These are phyloP conservation scores for Teleiodes luculella DNA, from an alignment of 2,888 invertebrate genomes.

Conservation along the genomic window DNA sequence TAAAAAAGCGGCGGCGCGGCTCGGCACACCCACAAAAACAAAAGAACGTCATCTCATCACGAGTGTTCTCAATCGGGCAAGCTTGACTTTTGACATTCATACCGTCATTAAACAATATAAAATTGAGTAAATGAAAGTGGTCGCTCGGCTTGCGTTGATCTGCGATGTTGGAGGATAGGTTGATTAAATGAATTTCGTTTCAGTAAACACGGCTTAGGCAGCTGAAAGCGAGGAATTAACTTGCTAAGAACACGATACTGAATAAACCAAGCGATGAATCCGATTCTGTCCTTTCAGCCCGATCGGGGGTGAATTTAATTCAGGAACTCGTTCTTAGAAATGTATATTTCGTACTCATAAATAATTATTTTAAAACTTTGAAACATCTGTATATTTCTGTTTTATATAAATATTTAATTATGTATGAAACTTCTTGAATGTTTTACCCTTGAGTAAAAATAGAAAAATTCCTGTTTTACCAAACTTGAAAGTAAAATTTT, in stretches of 20 bases:
- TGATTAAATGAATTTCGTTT: conserved; percentile 1
- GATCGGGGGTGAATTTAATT: not conserved
- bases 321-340: not conserved
- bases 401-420: too few relatives aligned
- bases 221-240: not conserved
- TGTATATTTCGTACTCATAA: too few relatives aligned
- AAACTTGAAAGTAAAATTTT: too few relatives aligned
- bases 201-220: not conserved
- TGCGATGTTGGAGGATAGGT: not conserved
- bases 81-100: not conserved
- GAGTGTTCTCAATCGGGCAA: conserved; percentile 5
- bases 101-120: conserved; percentile 2
- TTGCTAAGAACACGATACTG: conserved; percentile 1
- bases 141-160: not conserved
- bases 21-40: not conserved
- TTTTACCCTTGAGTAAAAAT: too few relatives aligned
- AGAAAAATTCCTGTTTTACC: too few relatives aligned
- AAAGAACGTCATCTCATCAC: not conserved
- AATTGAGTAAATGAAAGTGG: not conserved
- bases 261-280: not conserved
- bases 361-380: too few relatives aligned
- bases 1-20: not conserved
- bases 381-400: too few relatives aligned
- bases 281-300: not conserved
- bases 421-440: too few relatives aligned